phyloP scores from a whole-genome alignment of 2,113 vertebrate species.

The Syngnathus typhle region DNA sequence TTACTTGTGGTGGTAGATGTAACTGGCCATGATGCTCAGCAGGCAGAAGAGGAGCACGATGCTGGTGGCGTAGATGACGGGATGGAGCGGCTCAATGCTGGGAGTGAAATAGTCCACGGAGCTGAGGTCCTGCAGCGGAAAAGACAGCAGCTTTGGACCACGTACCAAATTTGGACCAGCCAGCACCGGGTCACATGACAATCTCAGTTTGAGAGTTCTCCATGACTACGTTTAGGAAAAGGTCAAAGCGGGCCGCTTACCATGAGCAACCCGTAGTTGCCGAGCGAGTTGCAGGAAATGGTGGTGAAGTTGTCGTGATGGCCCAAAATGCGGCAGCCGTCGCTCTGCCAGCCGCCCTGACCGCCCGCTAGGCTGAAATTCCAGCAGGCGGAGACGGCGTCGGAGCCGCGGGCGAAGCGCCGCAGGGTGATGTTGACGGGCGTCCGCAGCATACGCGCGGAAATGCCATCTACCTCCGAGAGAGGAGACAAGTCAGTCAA shows the following conservation, averaged over 20 bases:
- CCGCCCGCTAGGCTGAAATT: slow-evolving; percentile 84
- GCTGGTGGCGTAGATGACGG: slow-evolving; percentile 83
- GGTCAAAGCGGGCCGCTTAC: slow-evolving; percentile 58
- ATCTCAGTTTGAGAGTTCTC: background rate
- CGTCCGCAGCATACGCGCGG: slow-evolving; percentile 57
- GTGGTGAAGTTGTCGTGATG: slow-evolving; percentile 89
- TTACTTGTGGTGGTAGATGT: slow-evolving; percentile 89
- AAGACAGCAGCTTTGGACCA: background rate
- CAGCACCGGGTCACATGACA: background rate
- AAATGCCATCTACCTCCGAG: slow-evolving; percentile 74
- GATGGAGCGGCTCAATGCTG: slow-evolving; percentile 79
- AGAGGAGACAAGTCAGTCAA: too few relatives aligned
- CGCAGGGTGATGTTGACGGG: slow-evolving; percentile 85
- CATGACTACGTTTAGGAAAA: background rate
- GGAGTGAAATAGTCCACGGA: slow-evolving; percentile 74
- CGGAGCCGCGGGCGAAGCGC: slow-evolving; percentile 81
- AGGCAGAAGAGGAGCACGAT: slow-evolving; percentile 81
- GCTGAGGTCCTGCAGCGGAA: slow-evolving; percentile 78
- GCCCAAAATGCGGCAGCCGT: slow-evolving; percentile 82
- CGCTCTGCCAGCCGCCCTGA: slow-evolving; percentile 89
- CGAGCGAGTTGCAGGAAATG: slow-evolving; percentile 85
- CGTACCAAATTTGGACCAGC: background rate
- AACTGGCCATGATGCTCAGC: slow-evolving; percentile 80
- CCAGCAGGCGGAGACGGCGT: slow-evolving; percentile 86
- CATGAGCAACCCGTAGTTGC: slow-evolving; percentile 93